phyloP scores from a whole-genome alignment of 2,113 vertebrate genomes.

The Bothrops jararaca region DNA sequence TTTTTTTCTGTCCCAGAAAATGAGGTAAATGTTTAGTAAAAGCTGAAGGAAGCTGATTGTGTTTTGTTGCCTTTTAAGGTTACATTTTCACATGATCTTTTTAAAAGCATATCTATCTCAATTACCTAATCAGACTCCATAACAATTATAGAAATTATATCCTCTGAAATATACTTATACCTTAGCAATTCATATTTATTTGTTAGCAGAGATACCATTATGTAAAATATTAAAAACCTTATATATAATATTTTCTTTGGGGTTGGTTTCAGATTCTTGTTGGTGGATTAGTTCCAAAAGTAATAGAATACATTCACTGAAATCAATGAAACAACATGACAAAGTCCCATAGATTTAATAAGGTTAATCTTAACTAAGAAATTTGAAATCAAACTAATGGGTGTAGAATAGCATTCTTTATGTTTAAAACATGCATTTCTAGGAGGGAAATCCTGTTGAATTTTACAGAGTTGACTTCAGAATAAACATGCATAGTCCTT shows the following conservation, averaged over 20 bases:
- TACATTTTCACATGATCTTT: not conserved
- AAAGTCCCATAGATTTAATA: not conserved
- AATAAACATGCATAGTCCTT: not conserved
- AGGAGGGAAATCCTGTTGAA: not conserved
- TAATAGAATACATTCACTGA: not conserved
- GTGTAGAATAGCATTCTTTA: not conserved
- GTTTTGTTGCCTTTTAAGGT: accelerated
- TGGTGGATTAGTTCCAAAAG: not conserved
- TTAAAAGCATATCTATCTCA: not conserved
- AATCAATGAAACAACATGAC: not conserved
- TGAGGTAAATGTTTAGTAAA: not conserved
- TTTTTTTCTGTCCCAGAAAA: accelerated
- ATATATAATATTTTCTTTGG: not conserved
- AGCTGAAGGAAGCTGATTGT: accelerated
- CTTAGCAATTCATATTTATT: not conserved
- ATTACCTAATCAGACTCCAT: not conserved
- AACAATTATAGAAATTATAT: not conserved
- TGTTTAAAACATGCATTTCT: not conserved
- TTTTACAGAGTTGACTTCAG: not conserved
- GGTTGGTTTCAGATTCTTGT: not conserved
- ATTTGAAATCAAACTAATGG: not conserved
- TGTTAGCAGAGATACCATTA: not conserved
- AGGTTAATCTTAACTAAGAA: not conserved
- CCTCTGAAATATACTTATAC: not conserved
- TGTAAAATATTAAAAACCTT: not conserved